Evolutionary conservation across 2,888 invertebrate species (phyloP), one percentile per base, ranked within the genome.

Genomic region (Drosophila leonis): DNA sequence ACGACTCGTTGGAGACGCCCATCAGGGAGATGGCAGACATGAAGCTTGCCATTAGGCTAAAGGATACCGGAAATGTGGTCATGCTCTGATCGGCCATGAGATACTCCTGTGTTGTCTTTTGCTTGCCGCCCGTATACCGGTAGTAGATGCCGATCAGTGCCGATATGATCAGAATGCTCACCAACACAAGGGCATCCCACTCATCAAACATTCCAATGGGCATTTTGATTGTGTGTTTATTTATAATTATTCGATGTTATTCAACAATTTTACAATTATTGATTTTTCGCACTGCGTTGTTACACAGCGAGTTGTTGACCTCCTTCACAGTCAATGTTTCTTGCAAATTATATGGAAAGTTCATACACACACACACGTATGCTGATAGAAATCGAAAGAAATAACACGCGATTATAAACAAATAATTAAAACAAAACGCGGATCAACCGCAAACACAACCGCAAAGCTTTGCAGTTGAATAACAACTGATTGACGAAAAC

Each of bases 21-120:
- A 98, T 94, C 33, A 98, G 92, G 0, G 97, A 96, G 70, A 98
- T 96, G 52, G 98, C 97, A 0, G 98, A 98, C 96, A 98, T 97
- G 92, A 98, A 98, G 24, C 97, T 97, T 7, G 98, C 98, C 96
- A 98, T 97, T 63, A 98, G 92, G 4, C 98, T 98, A 77, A 98
- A 96, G 8, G 97, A 96, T 0, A 98, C 97, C 0, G 98, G 97
- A 42, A 95, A 91, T 79, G 97, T 94, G 3, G 96, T 95, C 96
- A 98, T 96, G 82, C 96, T 97, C 76, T 95, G 95, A 90, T 97
- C 95, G 0, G 97, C 98, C 78, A 97, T 93, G 63, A 98, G 94
- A 90, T 97, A 98, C 93, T 98, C 98, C 96, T 97, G 95, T 59
- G 96, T 96, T 4, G 98, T 98, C 93, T 96, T 96, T 91, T 98